A percentile compares a stretch with the other conserved stretches of the same genome.
Evolutionary conservation across 2,888 invertebrate species (phyloP).

Genomic region (Mechanitis mazaeus): DNA sequence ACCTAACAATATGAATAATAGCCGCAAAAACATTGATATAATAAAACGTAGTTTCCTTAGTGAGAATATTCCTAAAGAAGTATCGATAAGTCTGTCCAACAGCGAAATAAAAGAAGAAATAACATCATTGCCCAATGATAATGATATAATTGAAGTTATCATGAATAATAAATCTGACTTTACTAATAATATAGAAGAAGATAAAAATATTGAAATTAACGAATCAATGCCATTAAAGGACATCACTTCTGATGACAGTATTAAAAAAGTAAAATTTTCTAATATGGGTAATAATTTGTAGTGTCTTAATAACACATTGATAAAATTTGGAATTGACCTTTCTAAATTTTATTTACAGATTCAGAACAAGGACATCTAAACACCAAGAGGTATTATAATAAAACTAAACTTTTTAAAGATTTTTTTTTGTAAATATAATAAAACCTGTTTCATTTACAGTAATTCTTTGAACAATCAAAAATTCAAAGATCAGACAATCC

Average conservation of each 20-base stretch:
- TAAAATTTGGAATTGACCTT: not conserved
- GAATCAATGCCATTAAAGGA: constrained; percentile 30
- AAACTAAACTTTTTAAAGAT: not conserved
- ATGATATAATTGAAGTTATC: not conserved
- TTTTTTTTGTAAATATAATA: not conserved
- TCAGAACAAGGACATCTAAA: not conserved
- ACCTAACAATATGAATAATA: not conserved
- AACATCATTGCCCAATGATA: not conserved
- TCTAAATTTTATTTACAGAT: not conserved
- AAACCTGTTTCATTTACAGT: not conserved
- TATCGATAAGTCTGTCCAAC: not conserved
- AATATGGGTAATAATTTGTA: constrained; percentile 48
- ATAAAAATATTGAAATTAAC: constrained; percentile 9
- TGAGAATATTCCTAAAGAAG: not conserved
- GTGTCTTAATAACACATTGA: constrained; percentile 3
- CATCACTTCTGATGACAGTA: constrained; percentile 40
- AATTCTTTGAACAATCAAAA: constrained; percentile 2
- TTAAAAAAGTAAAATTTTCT: constrained; percentile 59
- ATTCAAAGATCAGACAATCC: constrained; percentile 21
- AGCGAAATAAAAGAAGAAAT: not conserved
- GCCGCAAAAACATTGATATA: not conserved
- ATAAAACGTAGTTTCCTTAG: not conserved
- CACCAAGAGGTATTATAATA: not conserved
- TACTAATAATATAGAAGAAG: constrained; percentile 8
- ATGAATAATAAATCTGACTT: not conserved